Conservation (phyloP, 2,888 invertebrate species). For the Crossocerus cetratus region DNA sequence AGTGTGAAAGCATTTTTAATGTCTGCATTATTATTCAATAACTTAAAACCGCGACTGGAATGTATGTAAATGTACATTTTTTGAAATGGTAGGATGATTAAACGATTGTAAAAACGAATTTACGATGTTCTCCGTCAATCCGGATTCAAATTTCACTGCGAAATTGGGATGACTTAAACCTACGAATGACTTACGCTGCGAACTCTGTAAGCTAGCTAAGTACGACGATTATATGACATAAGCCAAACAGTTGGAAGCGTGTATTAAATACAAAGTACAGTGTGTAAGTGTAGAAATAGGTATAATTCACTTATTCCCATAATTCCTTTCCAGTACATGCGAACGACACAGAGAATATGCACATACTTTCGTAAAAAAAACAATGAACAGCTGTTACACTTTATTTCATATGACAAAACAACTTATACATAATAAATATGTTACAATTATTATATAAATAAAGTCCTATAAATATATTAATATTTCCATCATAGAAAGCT, state of each 20-base stretch:
- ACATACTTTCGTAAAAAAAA: constrained; percentile 35
- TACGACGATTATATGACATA: constrained; percentile 44
- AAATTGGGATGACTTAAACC: too few species aligned
- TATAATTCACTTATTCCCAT: constrained; percentile 39
- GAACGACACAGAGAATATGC: constrained; percentile 14
- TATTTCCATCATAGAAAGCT: constrained; percentile 31
- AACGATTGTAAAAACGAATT: too few species aligned
- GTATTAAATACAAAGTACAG: constrained; percentile 68
- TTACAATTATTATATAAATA: constrained; percentile 39
- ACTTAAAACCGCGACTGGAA: too few species aligned
- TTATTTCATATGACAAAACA: constrained; percentile 39
- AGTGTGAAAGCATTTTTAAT: too few species aligned
- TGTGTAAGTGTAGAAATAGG: constrained; percentile 61
- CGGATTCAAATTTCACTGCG: too few species aligned
- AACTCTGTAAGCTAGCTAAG: constrained; percentile 25
- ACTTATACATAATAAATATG: constrained; percentile 28
- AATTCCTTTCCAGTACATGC: constrained; percentile 11
- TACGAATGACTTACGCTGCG: too few species aligned
- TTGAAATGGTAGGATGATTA: too few species aligned
- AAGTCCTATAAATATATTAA: constrained; percentile 21
- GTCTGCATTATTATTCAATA: too few species aligned
- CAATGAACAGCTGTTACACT: constrained; percentile 18
- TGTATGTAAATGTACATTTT: too few species aligned
- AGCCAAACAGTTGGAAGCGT: constrained; percentile 46
- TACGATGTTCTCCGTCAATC: too few species aligned